Conservation (phyloP, 2,888 invertebrate species). For the Cremastinae sp. region DNA sequence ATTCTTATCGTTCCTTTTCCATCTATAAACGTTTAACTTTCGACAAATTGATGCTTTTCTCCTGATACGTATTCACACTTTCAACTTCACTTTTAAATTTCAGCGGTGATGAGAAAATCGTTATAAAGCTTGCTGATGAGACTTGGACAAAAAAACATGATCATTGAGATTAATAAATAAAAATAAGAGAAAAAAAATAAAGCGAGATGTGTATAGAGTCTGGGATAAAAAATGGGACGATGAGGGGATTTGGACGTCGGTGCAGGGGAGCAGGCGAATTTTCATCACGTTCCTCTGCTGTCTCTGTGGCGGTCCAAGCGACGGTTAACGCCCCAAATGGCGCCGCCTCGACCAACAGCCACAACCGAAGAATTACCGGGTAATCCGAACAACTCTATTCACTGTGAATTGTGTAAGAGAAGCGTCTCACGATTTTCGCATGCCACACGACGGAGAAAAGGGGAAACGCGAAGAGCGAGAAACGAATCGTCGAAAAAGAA, state of each 20-base stretch:
- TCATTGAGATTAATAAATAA: too few relatives aligned
- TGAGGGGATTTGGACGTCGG: constrained; percentile 25
- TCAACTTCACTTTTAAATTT: neutral
- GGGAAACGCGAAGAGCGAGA: neutral
- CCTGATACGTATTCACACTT: neutral
- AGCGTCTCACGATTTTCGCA: constrained; percentile 50
- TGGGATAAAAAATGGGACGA: constrained; percentile 16
- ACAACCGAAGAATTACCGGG: constrained; percentile 55
- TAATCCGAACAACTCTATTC: constrained; percentile 49
- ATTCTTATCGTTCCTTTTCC: too few relatives aligned
- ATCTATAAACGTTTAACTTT: too few relatives aligned
- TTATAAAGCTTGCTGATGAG: too few relatives aligned
- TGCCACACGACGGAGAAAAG: constrained; percentile 19
- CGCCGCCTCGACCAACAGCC: constrained; percentile 42
- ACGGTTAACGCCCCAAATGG: constrained; percentile 55
- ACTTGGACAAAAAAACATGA: too few relatives aligned
- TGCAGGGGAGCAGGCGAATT: constrained; percentile 41
- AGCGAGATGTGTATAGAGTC: neutral
- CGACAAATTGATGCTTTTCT: too few relatives aligned
- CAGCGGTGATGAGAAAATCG: too few relatives aligned
- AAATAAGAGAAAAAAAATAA: neutral
- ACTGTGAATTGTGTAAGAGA: constrained; percentile 55
- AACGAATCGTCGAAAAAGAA: constrained; percentile 28
- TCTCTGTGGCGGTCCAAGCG: constrained; percentile 44
- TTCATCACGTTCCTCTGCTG: constrained; percentile 37